These are phyloP conservation scores for Chirona hameri DNA, from an alignment of 2,888 invertebrate genomes.

Conservation along the genomic window DNA sequence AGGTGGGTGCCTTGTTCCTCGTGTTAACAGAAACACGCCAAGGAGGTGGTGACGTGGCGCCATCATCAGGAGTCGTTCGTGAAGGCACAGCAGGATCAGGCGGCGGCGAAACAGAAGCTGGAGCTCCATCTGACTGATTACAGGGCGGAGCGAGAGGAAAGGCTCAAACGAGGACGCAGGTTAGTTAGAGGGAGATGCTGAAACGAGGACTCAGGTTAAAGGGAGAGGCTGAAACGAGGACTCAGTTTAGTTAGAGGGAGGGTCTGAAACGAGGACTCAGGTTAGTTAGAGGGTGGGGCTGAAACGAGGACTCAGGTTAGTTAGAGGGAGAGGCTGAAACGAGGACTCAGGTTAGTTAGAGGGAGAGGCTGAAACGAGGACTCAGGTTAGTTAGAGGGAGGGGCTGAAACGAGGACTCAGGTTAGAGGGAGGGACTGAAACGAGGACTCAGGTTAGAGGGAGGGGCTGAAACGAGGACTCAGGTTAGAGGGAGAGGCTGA, in stretches of 20 bases:
- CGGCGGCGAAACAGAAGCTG: slow-evolving; percentile 62
- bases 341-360: too few species aligned
- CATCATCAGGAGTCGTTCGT: background rate
- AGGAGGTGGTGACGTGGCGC: background rate
- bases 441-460: too few species aligned
- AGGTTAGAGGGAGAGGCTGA: too few species aligned
- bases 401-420: too few species aligned
- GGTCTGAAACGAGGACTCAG: background rate
- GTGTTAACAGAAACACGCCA: background rate
- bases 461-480: too few species aligned
- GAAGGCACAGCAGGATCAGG: slow-evolving; percentile 38
- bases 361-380: too few species aligned
- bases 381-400: too few species aligned
- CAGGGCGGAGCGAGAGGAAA: slow-evolving; percentile 57
- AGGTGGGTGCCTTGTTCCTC: background rate
- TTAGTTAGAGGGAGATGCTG: background rate
- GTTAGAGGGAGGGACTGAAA: too few species aligned
- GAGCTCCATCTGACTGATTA: slow-evolving; percentile 62
- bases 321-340: too few species aligned
- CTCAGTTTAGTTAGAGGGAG: background rate
- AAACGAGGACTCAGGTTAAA: too few species aligned
- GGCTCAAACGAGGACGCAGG: slow-evolving; percentile 48
- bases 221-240: background rate
- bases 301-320: too few species aligned
- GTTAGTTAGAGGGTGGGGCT: background rate